Conservation (phyloP, 2,113 vertebrate species). For the Heloderma charlesbogerti region DNA sequence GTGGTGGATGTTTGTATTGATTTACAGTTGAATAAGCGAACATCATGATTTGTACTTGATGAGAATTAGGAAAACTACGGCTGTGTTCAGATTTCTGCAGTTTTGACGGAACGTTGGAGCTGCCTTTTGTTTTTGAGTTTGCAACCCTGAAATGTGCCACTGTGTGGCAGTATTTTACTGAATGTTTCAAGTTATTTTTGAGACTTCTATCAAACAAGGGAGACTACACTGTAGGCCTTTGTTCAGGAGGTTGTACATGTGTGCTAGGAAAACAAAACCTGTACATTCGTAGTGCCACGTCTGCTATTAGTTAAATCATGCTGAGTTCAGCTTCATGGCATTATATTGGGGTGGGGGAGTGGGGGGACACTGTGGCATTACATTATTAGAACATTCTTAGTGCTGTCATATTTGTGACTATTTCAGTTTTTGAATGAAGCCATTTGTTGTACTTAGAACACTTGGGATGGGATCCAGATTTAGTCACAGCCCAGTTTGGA, state of each 20-base stretch:
- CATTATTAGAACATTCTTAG: not conserved
- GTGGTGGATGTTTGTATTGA: not conserved
- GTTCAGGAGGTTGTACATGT: slow-evolving; percentile 13
- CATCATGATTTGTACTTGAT: not conserved
- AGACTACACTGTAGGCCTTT: slow-evolving; percentile 20
- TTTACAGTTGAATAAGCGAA: not conserved
- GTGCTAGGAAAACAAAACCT: not conserved
- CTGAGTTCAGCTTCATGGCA: slow-evolving; percentile 8
- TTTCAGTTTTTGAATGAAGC: slow-evolving; percentile 28
- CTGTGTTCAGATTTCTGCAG: not conserved
- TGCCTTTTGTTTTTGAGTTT: slow-evolving; percentile 48
- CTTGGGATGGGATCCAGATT: not conserved
- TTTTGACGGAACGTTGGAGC: not conserved
- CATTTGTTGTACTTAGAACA: slow-evolving; percentile 32
- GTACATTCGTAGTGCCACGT: not conserved
- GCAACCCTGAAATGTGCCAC: slow-evolving; percentile 69
- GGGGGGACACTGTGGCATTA: not conserved
- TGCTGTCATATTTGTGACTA: not conserved
- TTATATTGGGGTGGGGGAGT: not conserved
- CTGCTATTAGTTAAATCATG: slow-evolving; percentile 22
- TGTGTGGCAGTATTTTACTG: slow-evolving; percentile 72
- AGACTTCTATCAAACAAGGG: slow-evolving; percentile 23
- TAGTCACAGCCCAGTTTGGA: too few relatives aligned
- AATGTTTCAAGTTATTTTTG: slow-evolving; percentile 35
- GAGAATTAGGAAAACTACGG: not conserved